phyloP scores from a whole-genome alignment of 1,140 invertebrate genomes.

The Octopus sinensis region DNA sequence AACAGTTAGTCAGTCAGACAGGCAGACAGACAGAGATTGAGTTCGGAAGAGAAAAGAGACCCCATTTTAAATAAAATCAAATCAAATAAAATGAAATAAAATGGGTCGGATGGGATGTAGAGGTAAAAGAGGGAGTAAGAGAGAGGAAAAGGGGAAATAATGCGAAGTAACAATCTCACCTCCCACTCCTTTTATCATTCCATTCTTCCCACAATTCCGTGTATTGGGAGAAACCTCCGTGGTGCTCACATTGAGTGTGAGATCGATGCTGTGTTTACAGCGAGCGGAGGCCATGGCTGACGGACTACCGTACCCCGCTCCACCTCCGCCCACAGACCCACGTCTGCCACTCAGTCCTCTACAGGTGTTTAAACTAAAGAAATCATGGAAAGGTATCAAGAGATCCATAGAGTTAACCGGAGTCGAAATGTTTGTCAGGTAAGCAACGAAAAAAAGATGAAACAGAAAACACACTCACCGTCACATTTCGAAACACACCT shows the following conservation, averaged over 20 bases:
- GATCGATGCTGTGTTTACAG: conserved; percentile 20
- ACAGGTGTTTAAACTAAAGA: conserved; percentile 53
- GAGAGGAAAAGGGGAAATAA: not conserved
- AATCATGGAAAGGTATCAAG: conserved; percentile 55
- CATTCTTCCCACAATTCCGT: conserved; percentile 15
- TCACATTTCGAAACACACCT: too few relatives aligned
- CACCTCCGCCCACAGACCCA: conserved; percentile 44
- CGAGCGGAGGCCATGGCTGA: conserved; percentile 36
- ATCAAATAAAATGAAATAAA: not conserved
- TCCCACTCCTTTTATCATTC: conserved; percentile 13
- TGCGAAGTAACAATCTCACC: not conserved
- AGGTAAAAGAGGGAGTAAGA: not conserved
- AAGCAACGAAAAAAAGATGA: conserved; percentile 12
- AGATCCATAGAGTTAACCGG: conserved; percentile 48
- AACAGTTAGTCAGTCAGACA: not conserved
- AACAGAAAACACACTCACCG: not conserved
- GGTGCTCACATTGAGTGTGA: conserved; percentile 15
- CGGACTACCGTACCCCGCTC: conserved; percentile 38
- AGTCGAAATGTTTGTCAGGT: conserved; percentile 54
- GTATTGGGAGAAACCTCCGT: conserved; percentile 26
- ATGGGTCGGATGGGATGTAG: not conserved
- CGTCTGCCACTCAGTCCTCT: conserved; percentile 44
- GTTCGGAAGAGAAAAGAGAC: not conserved
- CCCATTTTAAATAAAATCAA: not conserved
- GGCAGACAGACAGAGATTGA: not conserved